Base-by-base conservation (phyloP, 2,888 invertebrate genomes). In the Ormyrus thymus region DNA sequence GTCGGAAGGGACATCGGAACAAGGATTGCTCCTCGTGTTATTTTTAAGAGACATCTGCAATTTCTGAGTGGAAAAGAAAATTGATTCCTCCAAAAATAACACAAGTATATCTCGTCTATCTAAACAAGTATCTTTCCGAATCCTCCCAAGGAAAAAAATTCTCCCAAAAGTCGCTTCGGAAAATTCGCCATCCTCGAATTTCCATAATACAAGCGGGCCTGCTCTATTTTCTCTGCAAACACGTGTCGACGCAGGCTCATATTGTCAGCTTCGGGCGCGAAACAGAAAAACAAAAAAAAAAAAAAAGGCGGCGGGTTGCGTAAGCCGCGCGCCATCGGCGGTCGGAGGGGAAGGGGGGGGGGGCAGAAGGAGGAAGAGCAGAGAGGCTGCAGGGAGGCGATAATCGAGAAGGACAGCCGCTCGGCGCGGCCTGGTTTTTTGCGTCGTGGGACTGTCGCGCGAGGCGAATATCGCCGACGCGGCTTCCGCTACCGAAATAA, bases 401-500 rank as follows among this genome's bases (percentile, higher is more conserved):
- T 79, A 79, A 79, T 79, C 69, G 74, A 70, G 59, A 75, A 59
- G 74, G 78, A 79, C 78, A 79, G 69, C 62, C 53, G 61, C 51
- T 50, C 50, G 68, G 59, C 29, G 43, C 51, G 50, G 15, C 51
- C 65, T 65, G 51, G 65, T 51, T 29, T 9, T 48, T 29, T 65
- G 68, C 43, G 55, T 76, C 55, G 56, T 71, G 66, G 65, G 71
- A 71, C 77, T 68, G 50, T 9, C 29, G 6, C 53, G 59, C 51
- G 64, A 29, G 46, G 77, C 65, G 71, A 65, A 71, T 65, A 77
- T 72, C 72, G 43, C 58, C 65, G 29, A 29, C 29, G 29, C 55
- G 15, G 73, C 59, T 79, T 79, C 78, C 78, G 78, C 74, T 79
- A 79, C 78, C 70, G 75, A 79, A 79, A 79, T 79, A 79, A 79